Evolutionary conservation across 2,113 vertebrate genomes (phyloP).

Genomic region (Bujurquina vittata): DNA sequence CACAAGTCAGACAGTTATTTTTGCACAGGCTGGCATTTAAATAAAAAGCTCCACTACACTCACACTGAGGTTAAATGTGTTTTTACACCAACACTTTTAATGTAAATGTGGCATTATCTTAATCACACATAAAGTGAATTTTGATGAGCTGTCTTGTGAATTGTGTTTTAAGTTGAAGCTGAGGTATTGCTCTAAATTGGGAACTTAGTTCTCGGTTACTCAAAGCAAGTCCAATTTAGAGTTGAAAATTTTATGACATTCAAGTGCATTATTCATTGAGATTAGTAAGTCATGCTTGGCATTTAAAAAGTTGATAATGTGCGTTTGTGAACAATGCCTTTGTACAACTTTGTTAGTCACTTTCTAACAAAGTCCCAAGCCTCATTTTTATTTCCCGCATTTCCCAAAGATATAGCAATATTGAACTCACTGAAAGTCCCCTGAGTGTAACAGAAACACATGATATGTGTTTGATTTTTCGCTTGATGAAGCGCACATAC

Average conservation of each 20-base stretch:
- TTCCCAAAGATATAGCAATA: background rate
- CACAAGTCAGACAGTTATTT: background rate
- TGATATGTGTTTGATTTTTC: background rate
- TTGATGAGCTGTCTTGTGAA: too few relatives aligned
- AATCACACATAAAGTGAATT: too few relatives aligned
- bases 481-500: background rate
- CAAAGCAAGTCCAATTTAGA: background rate
- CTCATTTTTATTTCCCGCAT: background rate
- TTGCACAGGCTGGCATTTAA: background rate
- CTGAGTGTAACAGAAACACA: background rate
- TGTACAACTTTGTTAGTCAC: background rate
- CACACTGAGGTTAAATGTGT: background rate
- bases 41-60: background rate
- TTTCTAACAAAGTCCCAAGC: background rate
- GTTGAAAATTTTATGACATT: constrained; percentile 1
- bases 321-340: background rate
- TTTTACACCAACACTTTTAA: too few relatives aligned
- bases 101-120: too few relatives aligned
- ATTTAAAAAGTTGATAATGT: background rate
- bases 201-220: background rate
- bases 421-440: background rate
- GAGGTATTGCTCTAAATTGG: background rate
- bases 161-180: too few relatives aligned
- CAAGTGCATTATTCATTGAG: background rate
- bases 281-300: background rate